Evolutionary conservation across 2,888 invertebrate genomes (phyloP).

Genomic region (Diarsia mendica): DNA sequence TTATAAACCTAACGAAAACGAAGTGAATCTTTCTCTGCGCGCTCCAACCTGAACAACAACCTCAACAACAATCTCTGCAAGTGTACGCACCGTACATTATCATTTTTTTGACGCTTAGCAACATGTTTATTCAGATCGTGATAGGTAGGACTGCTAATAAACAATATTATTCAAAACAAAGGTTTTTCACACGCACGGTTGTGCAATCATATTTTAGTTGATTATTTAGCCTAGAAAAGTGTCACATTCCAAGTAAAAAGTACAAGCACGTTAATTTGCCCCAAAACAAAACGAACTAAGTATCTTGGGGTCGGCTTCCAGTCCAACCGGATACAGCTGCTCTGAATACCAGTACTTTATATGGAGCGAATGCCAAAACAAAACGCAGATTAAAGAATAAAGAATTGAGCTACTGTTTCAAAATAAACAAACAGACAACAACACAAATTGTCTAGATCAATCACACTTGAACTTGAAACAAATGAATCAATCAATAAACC

Average conservation of each 20-base stretch:
- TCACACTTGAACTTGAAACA: conserved; percentile 19
- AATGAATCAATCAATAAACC: conserved; percentile 12
- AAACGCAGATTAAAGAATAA: neutral
- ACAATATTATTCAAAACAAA: neutral
- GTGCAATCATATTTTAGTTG: neutral
- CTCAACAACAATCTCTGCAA: too few species aligned
- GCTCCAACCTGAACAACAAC: too few species aligned
- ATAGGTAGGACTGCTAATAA: too few species aligned
- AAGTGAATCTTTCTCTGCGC: too few species aligned
- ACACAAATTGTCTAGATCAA: neutral
- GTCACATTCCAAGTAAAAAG: neutral
- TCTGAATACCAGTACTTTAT: too few species aligned
- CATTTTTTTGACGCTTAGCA: neutral
- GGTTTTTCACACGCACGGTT: too few species aligned
- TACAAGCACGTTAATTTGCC: neutral
- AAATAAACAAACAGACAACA: neutral
- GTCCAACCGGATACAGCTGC: too few species aligned
- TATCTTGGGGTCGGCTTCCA: too few species aligned
- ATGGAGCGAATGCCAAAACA: too few species aligned
- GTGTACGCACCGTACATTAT: too few species aligned
- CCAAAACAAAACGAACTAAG: neutral
- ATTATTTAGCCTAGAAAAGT: neutral
- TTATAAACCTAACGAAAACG: too few species aligned
- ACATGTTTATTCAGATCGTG: neutral
- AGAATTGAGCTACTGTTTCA: neutral